These are phyloP conservation scores for Nephrotoma flavescens DNA, from an alignment of 2,888 invertebrate species.

Conservation along the genomic window DNA sequence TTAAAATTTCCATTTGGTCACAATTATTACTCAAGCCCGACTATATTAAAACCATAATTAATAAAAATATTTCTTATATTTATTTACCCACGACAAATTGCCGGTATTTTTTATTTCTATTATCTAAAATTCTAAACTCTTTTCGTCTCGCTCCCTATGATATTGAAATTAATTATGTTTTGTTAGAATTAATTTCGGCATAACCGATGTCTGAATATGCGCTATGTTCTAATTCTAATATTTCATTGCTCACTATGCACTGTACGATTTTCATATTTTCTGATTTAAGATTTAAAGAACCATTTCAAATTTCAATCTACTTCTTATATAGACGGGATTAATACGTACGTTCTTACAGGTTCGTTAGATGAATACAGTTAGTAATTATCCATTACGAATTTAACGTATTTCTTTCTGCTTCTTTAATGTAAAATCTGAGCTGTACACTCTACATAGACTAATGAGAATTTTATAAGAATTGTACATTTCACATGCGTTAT, in stretches of 20 bases:
- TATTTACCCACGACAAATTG: background rate
- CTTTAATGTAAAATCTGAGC: background rate
- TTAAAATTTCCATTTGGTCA: too few relatives aligned
- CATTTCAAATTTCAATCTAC: background rate
- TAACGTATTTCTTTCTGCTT: background rate
- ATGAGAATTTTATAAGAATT: background rate
- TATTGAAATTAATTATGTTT: background rate
- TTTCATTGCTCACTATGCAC: background rate
- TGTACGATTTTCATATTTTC: background rate
- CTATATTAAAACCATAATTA: background rate
- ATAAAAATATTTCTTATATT: background rate
- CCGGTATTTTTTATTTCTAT: background rate
- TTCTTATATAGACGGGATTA: background rate
- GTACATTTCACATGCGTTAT: background rate
- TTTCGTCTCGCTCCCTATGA: background rate
- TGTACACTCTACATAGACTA: background rate
- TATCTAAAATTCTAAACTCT: background rate
- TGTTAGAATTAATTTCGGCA: background rate
- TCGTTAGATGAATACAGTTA: background rate
- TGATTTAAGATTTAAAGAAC: background rate
- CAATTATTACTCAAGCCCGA: background rate
- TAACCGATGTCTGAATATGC: background rate
- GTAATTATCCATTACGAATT: background rate
- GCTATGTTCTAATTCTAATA: background rate
- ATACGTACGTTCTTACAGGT: background rate